Evolutionary conservation across 2,113 vertebrate species (phyloP).

Genomic region (Grallaria varia): DNA sequence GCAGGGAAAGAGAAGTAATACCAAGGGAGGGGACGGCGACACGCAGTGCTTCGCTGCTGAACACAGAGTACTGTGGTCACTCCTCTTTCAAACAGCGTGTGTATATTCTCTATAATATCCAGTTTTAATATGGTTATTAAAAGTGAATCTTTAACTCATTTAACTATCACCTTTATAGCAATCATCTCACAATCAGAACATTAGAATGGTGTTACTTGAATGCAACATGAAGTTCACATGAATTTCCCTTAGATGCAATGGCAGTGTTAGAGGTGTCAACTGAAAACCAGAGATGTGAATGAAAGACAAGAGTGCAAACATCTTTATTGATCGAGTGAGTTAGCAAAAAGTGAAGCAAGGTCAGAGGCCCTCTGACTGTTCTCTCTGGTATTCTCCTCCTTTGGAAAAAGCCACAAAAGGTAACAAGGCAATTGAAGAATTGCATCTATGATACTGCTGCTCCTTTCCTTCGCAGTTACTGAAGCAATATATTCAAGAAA

Average conservation of each 20-base stretch:
- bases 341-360: background rate
- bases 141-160: background rate
- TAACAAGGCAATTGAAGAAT: background rate
- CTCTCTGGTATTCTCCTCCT: background rate
- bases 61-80: too few relatives aligned
- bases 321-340: background rate
- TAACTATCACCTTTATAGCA: background rate
- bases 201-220: background rate
- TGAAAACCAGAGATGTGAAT: background rate
- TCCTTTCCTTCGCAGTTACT: background rate
- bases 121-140: background rate
- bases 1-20: background rate
- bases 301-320: background rate
- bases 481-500: background rate
- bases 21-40: background rate
- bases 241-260: background rate
- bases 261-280: background rate
- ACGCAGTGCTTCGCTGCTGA: fast-evolving
- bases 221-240: background rate
- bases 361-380: background rate
- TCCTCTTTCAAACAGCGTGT: background rate
- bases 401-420: background rate
- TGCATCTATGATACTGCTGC: background rate
- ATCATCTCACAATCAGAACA: background rate
- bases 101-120: background rate